Evolutionary conservation across 1,140 invertebrate species (phyloP).

Genomic region (Drosophila kepulauana): DNA sequence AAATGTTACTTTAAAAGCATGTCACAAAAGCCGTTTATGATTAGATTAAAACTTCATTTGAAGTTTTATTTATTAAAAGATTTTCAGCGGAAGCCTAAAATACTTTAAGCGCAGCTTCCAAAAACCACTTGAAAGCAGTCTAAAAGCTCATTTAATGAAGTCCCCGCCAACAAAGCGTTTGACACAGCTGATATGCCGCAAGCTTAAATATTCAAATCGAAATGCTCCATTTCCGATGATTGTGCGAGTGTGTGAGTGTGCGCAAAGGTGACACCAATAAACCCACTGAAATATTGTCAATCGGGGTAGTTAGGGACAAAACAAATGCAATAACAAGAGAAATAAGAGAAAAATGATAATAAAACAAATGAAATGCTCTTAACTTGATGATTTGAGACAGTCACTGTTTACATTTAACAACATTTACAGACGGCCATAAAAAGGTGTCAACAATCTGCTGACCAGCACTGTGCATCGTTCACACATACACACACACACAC

Average conservation of each 20-base stretch:
- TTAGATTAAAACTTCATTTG: no score
- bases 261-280: slow-evolving; percentile 63
- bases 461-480: slow-evolving; percentile 37
- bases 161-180: not conserved
- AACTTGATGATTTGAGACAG: slow-evolving; percentile 47
- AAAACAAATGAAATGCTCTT: slow-evolving; percentile 8
- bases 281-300: slow-evolving; percentile 74
- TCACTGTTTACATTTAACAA: slow-evolving; percentile 51
- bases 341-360: slow-evolving; percentile 4
- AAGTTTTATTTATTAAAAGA: no score
- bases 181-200: slow-evolving; percentile 11
- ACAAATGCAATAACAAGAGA: slow-evolving; percentile 10
- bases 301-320: slow-evolving; percentile 52
- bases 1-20: no score
- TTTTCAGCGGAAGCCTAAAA: no score
- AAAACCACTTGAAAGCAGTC: no score
- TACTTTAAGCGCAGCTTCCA: no score
- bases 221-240: slow-evolving; percentile 69
- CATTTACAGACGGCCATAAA: slow-evolving; percentile 39
- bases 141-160: not conserved
- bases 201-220: slow-evolving; percentile 28
- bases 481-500: slow-evolving; percentile 18
- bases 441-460: slow-evolving; percentile 62
- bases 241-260: slow-evolving; percentile 31
- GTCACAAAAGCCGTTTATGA: no score